Conservation (phyloP, 1,140 invertebrate species). For the Bombus difficillimus region DNA sequence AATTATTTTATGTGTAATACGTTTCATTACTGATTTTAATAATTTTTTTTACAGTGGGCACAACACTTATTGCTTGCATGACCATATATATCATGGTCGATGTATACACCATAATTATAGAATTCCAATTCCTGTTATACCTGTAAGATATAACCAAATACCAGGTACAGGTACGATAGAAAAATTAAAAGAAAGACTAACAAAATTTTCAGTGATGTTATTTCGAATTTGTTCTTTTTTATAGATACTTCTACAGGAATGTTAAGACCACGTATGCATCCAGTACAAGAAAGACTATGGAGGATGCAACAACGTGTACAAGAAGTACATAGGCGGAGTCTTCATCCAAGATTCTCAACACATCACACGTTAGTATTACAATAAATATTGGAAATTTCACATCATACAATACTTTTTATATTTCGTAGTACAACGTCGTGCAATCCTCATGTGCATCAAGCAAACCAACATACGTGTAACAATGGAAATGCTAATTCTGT, state of each 20-base stretch:
- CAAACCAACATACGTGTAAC: slow-evolving; percentile 62
- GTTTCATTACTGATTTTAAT: slow-evolving; percentile 16
- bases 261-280: slow-evolving; percentile 85
- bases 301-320: slow-evolving; percentile 88
- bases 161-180: slow-evolving; percentile 38
- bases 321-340: slow-evolving; percentile 86
- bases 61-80: slow-evolving; percentile 69
- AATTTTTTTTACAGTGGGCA: slow-evolving; percentile 57
- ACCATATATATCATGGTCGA: slow-evolving; percentile 60
- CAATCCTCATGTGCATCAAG: slow-evolving; percentile 68
- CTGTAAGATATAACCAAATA: slow-evolving; percentile 50
- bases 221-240: slow-evolving; percentile 1
- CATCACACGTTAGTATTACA: slow-evolving; percentile 73
- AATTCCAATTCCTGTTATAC: slow-evolving; percentile 58
- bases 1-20: not conserved
- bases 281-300: slow-evolving; percentile 89
- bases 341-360: slow-evolving; percentile 78
- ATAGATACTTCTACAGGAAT: slow-evolving; percentile 52
- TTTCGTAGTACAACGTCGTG: slow-evolving; percentile 68
- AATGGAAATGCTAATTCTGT: slow-evolving; percentile 60
- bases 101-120: slow-evolving; percentile 63
- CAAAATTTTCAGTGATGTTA: not conserved
- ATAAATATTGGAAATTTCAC: not conserved
- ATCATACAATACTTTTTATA: slow-evolving; percentile 38
- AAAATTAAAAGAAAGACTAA: not conserved